phyloP scores from a whole-genome alignment of 2,113 vertebrate species.

The Amblyornis subalaris region DNA sequence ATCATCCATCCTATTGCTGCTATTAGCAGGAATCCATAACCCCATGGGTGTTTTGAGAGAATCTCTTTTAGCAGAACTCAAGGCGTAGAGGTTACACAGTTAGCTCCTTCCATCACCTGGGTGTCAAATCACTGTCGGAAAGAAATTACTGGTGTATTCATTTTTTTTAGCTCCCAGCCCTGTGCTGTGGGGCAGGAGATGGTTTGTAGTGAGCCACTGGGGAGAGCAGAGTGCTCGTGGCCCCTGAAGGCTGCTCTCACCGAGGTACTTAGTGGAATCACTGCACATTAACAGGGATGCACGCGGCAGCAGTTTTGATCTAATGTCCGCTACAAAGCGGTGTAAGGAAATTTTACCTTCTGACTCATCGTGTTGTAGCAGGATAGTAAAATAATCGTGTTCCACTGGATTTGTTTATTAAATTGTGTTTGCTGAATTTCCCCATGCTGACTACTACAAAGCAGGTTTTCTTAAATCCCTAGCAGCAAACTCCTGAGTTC shows the following conservation, averaged over 20 bases:
- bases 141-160: slow-evolving; percentile 67
- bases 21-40: slow-evolving; percentile 73
- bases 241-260: slow-evolving; percentile 32
- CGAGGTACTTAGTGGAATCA: slow-evolving; percentile 43
- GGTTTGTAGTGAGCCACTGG: slow-evolving; percentile 57
- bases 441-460: not conserved
- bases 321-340: not conserved
- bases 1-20: slow-evolving; percentile 66
- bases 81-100: slow-evolving; percentile 61
- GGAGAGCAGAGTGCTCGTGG: slow-evolving; percentile 42
- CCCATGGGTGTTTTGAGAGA: slow-evolving; percentile 70
- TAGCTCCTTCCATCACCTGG: slow-evolving; percentile 67
- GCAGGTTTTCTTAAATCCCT: not conserved
- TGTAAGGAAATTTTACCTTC: not conserved
- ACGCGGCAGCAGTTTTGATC: not conserved
- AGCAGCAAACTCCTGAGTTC: not conserved
- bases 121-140: slow-evolving; percentile 74
- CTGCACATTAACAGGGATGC: slow-evolving; percentile 4
- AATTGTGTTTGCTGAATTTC: not conserved
- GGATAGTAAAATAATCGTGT: not conserved
- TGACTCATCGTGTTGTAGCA: not conserved
- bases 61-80: slow-evolving; percentile 65
- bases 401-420: not conserved
- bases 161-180: slow-evolving; percentile 51
- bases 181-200: slow-evolving; percentile 35